Percentiles rank a stretch among this genome's conserved stretches.
These are phyloP conservation scores for Zaprionus obscuricornis DNA, from an alignment of 2,888 invertebrate species.

Conservation along the genomic window DNA sequence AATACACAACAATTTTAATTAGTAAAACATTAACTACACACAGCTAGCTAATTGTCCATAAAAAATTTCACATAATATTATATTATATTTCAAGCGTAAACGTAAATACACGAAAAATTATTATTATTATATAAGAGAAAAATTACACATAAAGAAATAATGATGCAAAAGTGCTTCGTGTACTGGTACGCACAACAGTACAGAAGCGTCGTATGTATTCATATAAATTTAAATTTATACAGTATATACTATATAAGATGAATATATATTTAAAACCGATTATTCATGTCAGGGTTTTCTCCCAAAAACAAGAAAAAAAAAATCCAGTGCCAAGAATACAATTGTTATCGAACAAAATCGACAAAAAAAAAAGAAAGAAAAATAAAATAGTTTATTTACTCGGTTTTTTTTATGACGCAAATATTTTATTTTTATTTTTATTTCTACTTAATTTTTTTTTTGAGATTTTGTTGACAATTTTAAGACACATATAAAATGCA, in stretches of 20 bases:
- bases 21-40: neutral
- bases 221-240: too few species aligned
- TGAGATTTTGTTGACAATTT: conserved; percentile 42
- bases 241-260: neutral
- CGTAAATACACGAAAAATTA: conserved; percentile 17
- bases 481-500: conserved; percentile 21
- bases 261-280: neutral
- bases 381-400: conserved; percentile 11
- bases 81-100: conserved; percentile 32
- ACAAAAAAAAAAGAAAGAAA: too few species aligned
- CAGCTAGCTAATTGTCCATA: conserved; percentile 14
- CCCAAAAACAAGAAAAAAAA: too few species aligned
- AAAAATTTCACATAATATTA: conserved; percentile 15
- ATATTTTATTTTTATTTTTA: neutral
- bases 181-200: too few species aligned
- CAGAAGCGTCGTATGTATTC: too few species aligned
- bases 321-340: too few species aligned
- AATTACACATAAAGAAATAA: conserved; percentile 6
- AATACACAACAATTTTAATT: too few species aligned
- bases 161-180: too few species aligned
- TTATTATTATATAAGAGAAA: conserved; percentile 11
- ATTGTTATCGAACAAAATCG: too few species aligned
- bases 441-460: conserved; percentile 20
- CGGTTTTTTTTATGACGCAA: neutral
- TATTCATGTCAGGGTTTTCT: conserved; percentile 29